Conservation (phyloP, 1,140 invertebrate genomes). For the Bombus sylvicola region DNA sequence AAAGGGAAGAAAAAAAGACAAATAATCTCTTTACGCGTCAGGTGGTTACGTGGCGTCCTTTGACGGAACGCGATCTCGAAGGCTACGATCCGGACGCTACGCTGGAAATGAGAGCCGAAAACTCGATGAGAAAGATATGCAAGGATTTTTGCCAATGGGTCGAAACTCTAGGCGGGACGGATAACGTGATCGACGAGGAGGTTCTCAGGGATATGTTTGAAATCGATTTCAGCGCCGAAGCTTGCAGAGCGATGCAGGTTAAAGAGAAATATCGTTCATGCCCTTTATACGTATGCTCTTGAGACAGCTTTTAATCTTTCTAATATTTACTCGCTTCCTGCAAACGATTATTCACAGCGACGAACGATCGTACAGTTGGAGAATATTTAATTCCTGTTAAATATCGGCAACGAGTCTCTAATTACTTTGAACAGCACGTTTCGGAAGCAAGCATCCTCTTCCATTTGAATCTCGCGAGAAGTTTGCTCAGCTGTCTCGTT, state of each 20-base stretch:
- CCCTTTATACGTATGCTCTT: background rate
- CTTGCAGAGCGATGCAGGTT: constrained; percentile 82
- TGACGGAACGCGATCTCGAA: constrained; percentile 68
- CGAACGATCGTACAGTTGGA: background rate
- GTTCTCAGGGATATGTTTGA: constrained; percentile 83
- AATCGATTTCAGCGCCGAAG: constrained; percentile 84
- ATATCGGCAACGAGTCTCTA: constrained; percentile 8
- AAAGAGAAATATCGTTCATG: background rate
- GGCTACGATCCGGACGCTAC: constrained; percentile 77
- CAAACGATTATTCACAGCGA: background rate
- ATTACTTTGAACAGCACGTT: constrained; percentile 17
- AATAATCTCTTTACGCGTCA: constrained; percentile 36
- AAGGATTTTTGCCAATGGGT: constrained; percentile 86
- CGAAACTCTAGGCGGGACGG: constrained; percentile 79
- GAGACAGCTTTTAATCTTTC: background rate
- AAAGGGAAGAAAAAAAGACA: background rate
- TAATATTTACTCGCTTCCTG: background rate
- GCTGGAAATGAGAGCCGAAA: constrained; percentile 72
- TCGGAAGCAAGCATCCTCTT: background rate
- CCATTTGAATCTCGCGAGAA: background rate
- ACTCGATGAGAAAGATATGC: constrained; percentile 75
- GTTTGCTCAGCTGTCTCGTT: constrained; percentile 20
- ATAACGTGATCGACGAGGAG: constrained; percentile 78
- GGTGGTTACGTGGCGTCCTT: constrained; percentile 74
- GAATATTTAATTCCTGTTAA: constrained; percentile 23